These are phyloP conservation scores for Lepidochitona cinerea DNA, from an alignment of 2,888 invertebrate genomes.

Conservation along the genomic window DNA sequence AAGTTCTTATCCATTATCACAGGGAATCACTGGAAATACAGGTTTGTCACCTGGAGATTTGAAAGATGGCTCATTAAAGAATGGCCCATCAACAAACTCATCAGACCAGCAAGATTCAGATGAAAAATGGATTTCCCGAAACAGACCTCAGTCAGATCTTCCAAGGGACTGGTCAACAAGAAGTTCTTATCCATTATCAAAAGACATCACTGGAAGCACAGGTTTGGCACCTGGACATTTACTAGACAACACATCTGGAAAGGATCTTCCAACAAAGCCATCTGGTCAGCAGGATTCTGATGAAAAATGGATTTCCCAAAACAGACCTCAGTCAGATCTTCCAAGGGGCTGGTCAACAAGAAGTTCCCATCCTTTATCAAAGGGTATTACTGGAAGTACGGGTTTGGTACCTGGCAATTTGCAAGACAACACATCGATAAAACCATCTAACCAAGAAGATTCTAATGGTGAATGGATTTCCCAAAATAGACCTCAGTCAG, in stretches of 20 bases:
- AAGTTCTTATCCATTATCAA: background rate
- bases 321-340: background rate
- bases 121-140: background rate
- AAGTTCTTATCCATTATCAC: background rate
- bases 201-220: background rate
- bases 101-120: background rate
- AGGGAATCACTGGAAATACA: background rate
- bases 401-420: background rate
- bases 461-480: background rate
- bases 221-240: background rate
- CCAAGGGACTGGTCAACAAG: background rate
- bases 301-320: background rate
- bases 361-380: background rate
- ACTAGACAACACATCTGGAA: too few relatives aligned
- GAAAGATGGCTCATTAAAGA: slow-evolving; percentile 9
- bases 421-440: too few relatives aligned
- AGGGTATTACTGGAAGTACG: background rate
- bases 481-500: background rate
- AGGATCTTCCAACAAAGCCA: too few relatives aligned
- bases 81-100: background rate
- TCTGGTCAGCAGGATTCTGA: background rate
- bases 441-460: background rate
- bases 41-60: too few relatives aligned
- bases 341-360: background rate
- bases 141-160: background rate